Evolutionary conservation across 2,113 vertebrate genomes (phyloP).

Genomic region (Paramormyrops kingsleyae): DNA sequence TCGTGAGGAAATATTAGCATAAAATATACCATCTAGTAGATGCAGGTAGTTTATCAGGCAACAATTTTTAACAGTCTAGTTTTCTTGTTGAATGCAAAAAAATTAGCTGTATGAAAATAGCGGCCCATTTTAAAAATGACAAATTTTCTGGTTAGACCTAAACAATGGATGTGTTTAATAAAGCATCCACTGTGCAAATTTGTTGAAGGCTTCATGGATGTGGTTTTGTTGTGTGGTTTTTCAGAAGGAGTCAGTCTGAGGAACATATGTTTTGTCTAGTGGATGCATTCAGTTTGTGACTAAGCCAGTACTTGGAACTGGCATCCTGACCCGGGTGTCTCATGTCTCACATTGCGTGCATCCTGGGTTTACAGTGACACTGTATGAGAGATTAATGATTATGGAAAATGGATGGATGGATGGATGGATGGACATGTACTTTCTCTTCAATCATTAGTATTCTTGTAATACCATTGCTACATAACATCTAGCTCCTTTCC

Average conservation of each 20-base stretch:
- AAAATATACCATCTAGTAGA: not conserved
- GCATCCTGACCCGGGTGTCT: not conserved
- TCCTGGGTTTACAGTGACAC: not conserved
- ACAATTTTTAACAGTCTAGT: not conserved
- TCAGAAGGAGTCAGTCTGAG: not conserved
- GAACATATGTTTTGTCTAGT: not conserved
- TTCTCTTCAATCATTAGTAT: not conserved
- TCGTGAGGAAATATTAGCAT: not conserved
- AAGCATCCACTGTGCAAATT: conserved; percentile 4
- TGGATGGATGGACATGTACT: not conserved
- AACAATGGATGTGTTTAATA: not conserved
- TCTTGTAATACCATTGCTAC: not conserved
- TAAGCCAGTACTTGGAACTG: not conserved
- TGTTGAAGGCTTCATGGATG: not conserved
- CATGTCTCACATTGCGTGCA: not conserved
- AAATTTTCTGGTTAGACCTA: not conserved
- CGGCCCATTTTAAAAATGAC: not conserved
- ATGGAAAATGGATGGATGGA: not conserved
- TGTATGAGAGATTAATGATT: not conserved
- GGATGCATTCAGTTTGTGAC: not conserved
- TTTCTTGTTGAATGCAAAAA: not conserved
- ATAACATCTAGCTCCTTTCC: not conserved
- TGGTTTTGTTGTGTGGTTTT: not conserved
- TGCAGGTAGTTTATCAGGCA: not conserved
- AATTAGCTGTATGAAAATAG: not conserved